These are phyloP conservation scores for Cynaeus angustus DNA, from an alignment of 2,888 invertebrate genomes.

Conservation along the genomic window DNA sequence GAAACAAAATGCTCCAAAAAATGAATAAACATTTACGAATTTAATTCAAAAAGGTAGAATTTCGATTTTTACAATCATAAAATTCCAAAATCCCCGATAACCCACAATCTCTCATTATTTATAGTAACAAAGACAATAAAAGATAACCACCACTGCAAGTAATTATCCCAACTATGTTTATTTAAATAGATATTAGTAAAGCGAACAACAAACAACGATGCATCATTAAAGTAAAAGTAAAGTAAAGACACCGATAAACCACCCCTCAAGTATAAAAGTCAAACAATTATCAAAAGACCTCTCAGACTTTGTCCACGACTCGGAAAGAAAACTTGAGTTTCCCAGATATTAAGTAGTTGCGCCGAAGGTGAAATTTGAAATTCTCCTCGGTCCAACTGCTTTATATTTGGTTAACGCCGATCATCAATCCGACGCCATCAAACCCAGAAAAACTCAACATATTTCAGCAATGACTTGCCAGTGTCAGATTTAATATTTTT, in stretches of 20 bases:
- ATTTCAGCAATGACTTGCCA: slow-evolving; percentile 22
- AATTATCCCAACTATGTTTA: slow-evolving; percentile 30
- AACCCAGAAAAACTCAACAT: slow-evolving; percentile 7
- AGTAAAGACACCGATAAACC: slow-evolving; percentile 27
- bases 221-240: slow-evolving; percentile 10
- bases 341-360: slow-evolving; percentile 74
- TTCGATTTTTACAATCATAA: not conserved
- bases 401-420: slow-evolving; percentile 52
- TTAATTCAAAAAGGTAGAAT: not conserved
- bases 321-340: slow-evolving; percentile 11
- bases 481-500: slow-evolving; percentile 59
- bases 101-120: slow-evolving; percentile 32
- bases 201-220: slow-evolving; percentile 34
- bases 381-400: slow-evolving; percentile 61
- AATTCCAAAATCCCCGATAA: slow-evolving; percentile 26
- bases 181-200: slow-evolving; percentile 31
- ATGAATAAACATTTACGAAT: too few species aligned
- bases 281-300: not conserved
- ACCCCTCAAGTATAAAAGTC: slow-evolving; percentile 31
- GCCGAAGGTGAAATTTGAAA: slow-evolving; percentile 73
- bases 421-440: slow-evolving; percentile 3
- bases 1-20: too few species aligned
- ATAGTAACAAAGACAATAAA: slow-evolving; percentile 37
- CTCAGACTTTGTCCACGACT: not conserved
- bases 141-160: slow-evolving; percentile 35